phyloP scores from a whole-genome alignment of 2,797 vertebrate genomes.

The Bryconaethiops microstoma region DNA sequence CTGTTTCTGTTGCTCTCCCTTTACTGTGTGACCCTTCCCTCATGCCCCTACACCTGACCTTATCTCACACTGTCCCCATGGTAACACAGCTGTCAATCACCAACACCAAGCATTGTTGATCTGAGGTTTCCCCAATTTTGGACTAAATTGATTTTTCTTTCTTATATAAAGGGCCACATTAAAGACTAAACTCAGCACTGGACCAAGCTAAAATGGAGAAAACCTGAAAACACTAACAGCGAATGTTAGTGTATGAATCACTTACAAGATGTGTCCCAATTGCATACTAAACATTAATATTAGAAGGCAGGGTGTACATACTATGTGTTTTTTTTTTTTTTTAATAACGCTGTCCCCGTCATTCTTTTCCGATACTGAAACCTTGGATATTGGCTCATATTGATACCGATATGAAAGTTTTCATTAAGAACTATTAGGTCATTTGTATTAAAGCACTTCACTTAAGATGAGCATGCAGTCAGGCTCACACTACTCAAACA shows the following conservation, averaged over 20 bases:
- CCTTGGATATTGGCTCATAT: too few species aligned
- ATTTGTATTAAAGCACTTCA: too few species aligned
- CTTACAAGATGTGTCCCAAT: neutral
- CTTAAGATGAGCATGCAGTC: too few species aligned
- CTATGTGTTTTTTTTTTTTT: too few species aligned
- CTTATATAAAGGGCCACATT: neutral
- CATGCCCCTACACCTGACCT: slow-evolving; percentile 51
- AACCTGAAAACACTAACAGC: neutral
- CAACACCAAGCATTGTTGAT: slow-evolving; percentile 4
- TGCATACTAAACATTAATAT: neutral
- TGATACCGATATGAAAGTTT: too few species aligned
- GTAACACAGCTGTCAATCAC: slow-evolving; percentile 54
- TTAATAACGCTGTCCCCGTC: too few species aligned
- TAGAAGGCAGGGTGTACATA: neutral
- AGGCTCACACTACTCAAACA: too few species aligned
- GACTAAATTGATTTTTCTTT: neutral
- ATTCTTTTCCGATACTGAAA: too few species aligned
- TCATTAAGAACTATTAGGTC: too few species aligned
- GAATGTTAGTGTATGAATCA: neutral
- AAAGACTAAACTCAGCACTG: slow-evolving; percentile 3
- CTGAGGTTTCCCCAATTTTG: slow-evolving; percentile 2
- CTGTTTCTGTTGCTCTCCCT: slow-evolving; percentile 57
- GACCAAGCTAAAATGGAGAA: neutral
- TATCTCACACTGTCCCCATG: slow-evolving; percentile 68
- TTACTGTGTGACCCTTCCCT: slow-evolving; percentile 58